phyloP scores from a whole-genome alignment of 2,797 vertebrate genomes.

The Platyrinchus mystaceus region DNA sequence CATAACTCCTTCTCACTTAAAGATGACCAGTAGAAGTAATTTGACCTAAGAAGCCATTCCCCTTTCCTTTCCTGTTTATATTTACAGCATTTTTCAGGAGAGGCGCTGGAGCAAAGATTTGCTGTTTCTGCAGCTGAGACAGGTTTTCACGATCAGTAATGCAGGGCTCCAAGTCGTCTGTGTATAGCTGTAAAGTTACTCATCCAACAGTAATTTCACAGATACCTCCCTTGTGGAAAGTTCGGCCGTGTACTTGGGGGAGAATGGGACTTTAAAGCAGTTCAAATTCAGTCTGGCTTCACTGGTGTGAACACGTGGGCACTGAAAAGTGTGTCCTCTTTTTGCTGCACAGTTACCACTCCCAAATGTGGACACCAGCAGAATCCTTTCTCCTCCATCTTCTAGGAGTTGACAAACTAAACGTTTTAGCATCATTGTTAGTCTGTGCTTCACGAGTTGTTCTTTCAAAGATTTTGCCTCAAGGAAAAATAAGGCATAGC shows the following conservation, averaged over 20 bases:
- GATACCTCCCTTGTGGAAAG: neutral
- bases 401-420: neutral
- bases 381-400: neutral
- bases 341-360: neutral
- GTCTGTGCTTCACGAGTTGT: neutral
- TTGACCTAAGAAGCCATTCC: neutral
- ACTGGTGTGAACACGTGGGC: neutral
- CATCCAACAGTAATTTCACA: conserved; percentile 16
- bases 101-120: neutral
- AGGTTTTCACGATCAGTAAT: neutral
- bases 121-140: neutral
- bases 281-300: neutral
- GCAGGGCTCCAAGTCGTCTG: neutral
- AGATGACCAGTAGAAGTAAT: neutral
- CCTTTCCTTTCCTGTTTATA: neutral
- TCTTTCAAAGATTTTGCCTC: conserved; percentile 7
- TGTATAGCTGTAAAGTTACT: neutral
- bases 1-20: neutral
- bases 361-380: neutral
- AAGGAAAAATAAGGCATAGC: conserved; percentile 8
- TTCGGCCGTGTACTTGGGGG: neutral
- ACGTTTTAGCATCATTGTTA: conserved; percentile 1
- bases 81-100: neutral
- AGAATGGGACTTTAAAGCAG: neutral
- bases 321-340: neutral